phyloP scores from a whole-genome alignment of 2,888 invertebrate species.

The Mythimna lalbum region DNA sequence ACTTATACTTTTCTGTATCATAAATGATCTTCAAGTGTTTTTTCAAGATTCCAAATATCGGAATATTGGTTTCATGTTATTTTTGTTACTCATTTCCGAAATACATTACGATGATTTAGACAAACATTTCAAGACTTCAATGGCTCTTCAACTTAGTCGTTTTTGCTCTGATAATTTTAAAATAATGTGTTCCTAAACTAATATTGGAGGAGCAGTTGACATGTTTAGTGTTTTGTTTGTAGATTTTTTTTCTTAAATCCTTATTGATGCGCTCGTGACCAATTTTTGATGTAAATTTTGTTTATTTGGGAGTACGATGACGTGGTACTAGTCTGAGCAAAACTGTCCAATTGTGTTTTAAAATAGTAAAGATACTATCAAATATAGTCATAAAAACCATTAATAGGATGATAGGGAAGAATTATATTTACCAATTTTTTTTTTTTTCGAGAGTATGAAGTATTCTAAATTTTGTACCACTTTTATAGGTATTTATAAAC shows the following conservation, averaged over 20 bases:
- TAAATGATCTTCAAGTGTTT: background rate
- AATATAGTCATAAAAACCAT: too few species aligned
- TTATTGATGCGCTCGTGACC: constrained; percentile 13
- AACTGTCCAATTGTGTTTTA: background rate
- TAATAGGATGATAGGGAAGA: too few species aligned
- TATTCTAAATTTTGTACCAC: too few species aligned
- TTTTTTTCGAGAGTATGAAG: too few species aligned
- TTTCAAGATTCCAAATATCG: background rate
- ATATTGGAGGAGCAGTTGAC: constrained; percentile 52
- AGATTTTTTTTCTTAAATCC: constrained; percentile 2
- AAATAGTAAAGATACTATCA: too few species aligned
- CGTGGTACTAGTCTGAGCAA: background rate
- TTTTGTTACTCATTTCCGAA: constrained; percentile 32
- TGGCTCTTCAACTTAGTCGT: constrained; percentile 22
- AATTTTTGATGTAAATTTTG: constrained; percentile 1
- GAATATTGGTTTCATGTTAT: constrained; percentile 6
- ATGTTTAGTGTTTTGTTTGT: constrained; percentile 57
- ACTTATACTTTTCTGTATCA: background rate
- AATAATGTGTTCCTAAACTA: constrained; percentile 50
- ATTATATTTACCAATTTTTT: too few species aligned
- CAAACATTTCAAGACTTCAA: constrained; percentile 37
- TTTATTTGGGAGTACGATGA: constrained; percentile 11
- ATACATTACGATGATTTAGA: constrained; percentile 16
- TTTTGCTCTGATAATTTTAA: constrained; percentile 32
- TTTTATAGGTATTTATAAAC: too few species aligned